phyloP scores from a whole-genome alignment of 2,888 invertebrate genomes.

The Alloplasta piceator region DNA sequence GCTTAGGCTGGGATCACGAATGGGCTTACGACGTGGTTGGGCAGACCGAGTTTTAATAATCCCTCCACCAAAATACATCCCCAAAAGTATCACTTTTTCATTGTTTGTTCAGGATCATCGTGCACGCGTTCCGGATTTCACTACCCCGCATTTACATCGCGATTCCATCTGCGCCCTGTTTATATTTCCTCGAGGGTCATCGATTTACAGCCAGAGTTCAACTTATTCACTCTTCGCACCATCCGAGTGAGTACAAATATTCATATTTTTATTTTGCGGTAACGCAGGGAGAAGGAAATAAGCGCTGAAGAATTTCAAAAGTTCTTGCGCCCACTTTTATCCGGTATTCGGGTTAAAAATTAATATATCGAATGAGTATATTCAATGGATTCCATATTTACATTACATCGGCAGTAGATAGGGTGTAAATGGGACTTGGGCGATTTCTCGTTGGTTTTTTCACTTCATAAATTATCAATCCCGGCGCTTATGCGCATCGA shows the following conservation, averaged over 20 bases:
- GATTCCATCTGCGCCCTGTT: slow-evolving; percentile 5
- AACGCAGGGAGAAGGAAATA: too few relatives aligned
- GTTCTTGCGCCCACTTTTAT: too few relatives aligned
- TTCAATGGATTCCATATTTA: too few relatives aligned
- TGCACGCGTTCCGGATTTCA: slow-evolving; percentile 39
- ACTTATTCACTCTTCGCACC: too few relatives aligned
- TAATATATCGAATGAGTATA: too few relatives aligned
- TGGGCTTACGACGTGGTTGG: background rate
- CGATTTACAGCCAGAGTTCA: too few relatives aligned
- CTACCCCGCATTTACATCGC: slow-evolving; percentile 7
- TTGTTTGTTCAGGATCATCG: slow-evolving; percentile 57
- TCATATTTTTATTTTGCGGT: too few relatives aligned
- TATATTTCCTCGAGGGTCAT: slow-evolving; percentile 40
- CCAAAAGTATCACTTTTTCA: background rate
- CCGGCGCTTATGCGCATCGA: slow-evolving; percentile 70
- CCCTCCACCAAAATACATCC: background rate
- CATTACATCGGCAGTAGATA: too few relatives aligned
- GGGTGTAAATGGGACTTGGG: too few relatives aligned
- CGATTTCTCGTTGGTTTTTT: slow-evolving; percentile 67
- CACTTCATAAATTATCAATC: slow-evolving; percentile 75
- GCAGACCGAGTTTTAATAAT: background rate
- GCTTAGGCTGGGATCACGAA: background rate
- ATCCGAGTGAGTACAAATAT: too few relatives aligned
- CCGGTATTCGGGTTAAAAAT: too few relatives aligned
- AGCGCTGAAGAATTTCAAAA: too few relatives aligned